phyloP scores from a whole-genome alignment of 2,113 vertebrate genomes.

The Canis aureus region DNA sequence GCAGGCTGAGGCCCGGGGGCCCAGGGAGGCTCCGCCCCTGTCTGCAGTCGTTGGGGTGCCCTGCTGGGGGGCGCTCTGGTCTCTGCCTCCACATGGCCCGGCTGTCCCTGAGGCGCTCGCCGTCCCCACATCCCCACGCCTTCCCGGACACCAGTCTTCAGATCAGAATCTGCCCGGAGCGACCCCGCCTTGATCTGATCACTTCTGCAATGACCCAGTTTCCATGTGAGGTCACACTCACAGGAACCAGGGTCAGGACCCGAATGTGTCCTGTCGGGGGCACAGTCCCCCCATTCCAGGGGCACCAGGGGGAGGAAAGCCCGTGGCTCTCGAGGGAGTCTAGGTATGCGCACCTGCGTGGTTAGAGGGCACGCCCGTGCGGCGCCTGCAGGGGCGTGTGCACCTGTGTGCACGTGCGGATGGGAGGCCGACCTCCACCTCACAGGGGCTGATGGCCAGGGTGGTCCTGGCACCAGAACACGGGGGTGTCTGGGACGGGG shows the following conservation, averaged over 20 bases:
- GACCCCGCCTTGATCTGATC: neutral
- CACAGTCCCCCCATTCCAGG: too few species aligned
- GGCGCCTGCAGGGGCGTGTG: neutral
- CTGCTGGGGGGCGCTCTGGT: neutral
- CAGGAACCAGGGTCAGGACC: too few species aligned
- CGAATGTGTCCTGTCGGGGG: too few species aligned
- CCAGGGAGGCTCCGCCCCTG: neutral
- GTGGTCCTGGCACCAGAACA: neutral
- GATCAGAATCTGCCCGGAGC: neutral
- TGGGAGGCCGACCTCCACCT: neutral
- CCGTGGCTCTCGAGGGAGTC: too few species aligned
- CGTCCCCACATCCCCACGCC: fast-evolving
- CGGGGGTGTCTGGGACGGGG: fast-evolving
- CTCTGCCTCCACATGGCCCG: neutral
- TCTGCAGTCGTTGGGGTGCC: neutral
- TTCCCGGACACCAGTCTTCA: fast-evolving
- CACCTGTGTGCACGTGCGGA: neutral
- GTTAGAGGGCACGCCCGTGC: neutral
- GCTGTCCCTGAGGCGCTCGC: too few species aligned
- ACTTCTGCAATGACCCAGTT: neutral
- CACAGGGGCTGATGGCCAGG: neutral
- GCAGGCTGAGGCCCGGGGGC: neutral
- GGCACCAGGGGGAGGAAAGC: too few species aligned
- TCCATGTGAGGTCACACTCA: neutral
- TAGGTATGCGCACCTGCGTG: neutral